phyloP scores from a whole-genome alignment of 1,140 invertebrate species.

The Onthophagus taurus region DNA sequence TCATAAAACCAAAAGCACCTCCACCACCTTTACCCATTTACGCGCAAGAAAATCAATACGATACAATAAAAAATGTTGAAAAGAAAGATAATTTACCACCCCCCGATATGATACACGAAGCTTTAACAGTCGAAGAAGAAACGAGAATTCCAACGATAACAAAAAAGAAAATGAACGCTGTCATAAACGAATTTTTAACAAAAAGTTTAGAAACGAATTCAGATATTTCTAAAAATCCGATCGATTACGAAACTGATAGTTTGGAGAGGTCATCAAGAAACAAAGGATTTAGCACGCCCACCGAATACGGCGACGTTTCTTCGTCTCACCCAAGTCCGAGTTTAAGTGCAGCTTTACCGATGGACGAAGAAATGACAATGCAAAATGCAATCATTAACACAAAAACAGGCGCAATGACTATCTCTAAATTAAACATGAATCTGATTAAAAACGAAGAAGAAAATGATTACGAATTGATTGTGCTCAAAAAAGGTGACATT shows the following conservation, averaged over 20 bases:
- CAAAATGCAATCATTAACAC: slow-evolving; percentile 56
- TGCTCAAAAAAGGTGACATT: slow-evolving; percentile 41
- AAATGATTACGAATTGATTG: slow-evolving; percentile 41
- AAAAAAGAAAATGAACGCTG: slow-evolving; percentile 48
- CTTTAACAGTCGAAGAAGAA: slow-evolving; percentile 40
- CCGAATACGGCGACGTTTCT: slow-evolving; percentile 51
- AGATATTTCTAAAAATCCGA: slow-evolving; percentile 26
- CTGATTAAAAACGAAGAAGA: slow-evolving; percentile 25
- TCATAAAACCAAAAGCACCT: slow-evolving; percentile 19
- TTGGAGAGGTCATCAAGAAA: slow-evolving; percentile 48
- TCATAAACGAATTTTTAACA: slow-evolving; percentile 44
- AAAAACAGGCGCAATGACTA: slow-evolving; percentile 48
- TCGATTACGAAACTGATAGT: slow-evolving; percentile 71
- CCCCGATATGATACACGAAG: slow-evolving; percentile 53
- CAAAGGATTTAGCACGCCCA: slow-evolving; percentile 46
- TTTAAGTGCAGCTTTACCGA: slow-evolving; percentile 55
- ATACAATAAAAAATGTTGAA: slow-evolving; percentile 17
- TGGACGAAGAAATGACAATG: slow-evolving; percentile 71
- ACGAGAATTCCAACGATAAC: slow-evolving; percentile 38
- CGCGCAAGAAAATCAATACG: slow-evolving; percentile 27
- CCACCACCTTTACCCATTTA: slow-evolving; percentile 17
- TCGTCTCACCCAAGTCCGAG: slow-evolving; percentile 60
- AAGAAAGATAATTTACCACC: slow-evolving; percentile 24
- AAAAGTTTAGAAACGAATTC: slow-evolving; percentile 14
- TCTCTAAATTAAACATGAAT: slow-evolving; percentile 39